These are phyloP conservation scores for Loris lydekkerianus DNA, from an alignment of 2,797 vertebrate species.

Conservation along the genomic window DNA sequence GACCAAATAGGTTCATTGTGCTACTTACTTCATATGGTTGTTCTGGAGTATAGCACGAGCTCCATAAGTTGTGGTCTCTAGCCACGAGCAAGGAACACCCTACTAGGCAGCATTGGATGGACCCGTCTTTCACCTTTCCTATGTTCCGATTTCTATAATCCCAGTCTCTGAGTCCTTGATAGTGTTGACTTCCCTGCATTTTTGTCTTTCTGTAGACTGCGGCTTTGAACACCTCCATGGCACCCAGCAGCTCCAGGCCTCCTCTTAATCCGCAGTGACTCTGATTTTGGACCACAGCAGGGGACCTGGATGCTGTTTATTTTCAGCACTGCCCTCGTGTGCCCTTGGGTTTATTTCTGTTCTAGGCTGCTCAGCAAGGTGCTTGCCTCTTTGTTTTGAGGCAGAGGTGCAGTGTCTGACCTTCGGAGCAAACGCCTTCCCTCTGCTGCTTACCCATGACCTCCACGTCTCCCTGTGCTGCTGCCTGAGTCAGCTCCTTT, in stretches of 20 bases:
- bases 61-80: accelerated
- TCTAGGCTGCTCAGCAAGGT: not conserved
- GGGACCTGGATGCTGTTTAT: not conserved
- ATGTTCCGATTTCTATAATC: not conserved
- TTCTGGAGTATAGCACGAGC: not conserved
- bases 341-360: constrained; percentile 6
- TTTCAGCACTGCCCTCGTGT: not conserved
- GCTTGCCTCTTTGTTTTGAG: not conserved
- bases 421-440: not conserved
- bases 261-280: not conserved
- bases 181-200: no score
- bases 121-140: not conserved
- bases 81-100: not conserved
- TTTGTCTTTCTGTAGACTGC: not conserved
- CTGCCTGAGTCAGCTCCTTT: not conserved
- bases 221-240: not conserved
- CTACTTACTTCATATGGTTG: not conserved
- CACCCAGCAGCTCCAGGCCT: not conserved
- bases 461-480: not conserved
- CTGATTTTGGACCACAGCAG: not conserved
- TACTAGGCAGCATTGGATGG: not conserved
- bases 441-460: not conserved
- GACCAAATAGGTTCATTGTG: accelerated
- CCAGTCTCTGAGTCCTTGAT: not conserved
- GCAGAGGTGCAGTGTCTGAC: not conserved